phyloP scores from a whole-genome alignment of 2,113 vertebrate genomes.

The Leptocoma aspasia region DNA sequence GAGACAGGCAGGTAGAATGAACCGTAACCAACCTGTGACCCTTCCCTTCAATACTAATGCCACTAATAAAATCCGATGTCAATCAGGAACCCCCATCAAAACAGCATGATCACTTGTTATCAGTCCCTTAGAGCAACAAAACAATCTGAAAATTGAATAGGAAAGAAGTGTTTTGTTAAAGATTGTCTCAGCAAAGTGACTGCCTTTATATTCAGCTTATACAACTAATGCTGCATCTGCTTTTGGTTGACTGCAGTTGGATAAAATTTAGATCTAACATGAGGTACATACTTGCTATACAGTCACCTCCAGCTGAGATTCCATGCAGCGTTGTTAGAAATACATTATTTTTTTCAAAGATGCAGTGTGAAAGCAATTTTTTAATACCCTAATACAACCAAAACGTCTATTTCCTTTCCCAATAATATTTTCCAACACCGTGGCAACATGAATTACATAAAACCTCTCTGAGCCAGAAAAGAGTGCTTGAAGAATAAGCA shows the following conservation, averaged over 20 bases:
- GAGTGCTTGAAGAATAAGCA: background rate
- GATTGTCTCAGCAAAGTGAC: background rate
- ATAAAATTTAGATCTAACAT: slow-evolving; percentile 15
- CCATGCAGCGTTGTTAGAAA: background rate
- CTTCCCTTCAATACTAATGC: background rate
- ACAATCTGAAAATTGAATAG: background rate
- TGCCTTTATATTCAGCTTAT: background rate
- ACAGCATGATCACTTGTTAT: background rate
- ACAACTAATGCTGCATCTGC: background rate
- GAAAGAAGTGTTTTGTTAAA: background rate
- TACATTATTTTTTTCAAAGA: slow-evolving; percentile 35
- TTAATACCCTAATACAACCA: background rate
- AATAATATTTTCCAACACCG: slow-evolving; percentile 17
- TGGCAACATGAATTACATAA: background rate
- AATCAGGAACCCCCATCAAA: slow-evolving; percentile 7
- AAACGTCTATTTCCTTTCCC: background rate
- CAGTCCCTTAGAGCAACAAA: background rate
- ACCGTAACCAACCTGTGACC: background rate
- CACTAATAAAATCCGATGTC: slow-evolving; percentile 17
- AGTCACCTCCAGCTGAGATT: background rate
- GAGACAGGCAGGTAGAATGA: slow-evolving; percentile 39
- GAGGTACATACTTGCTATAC: background rate
- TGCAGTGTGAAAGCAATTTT: slow-evolving; percentile 8
- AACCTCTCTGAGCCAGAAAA: background rate
- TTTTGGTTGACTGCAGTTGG: background rate